Percentiles rank a stretch among this genome's conserved stretches.
Conservation (phyloP, 2,888 invertebrate species). For the Coronaproctus castanopsis region DNA sequence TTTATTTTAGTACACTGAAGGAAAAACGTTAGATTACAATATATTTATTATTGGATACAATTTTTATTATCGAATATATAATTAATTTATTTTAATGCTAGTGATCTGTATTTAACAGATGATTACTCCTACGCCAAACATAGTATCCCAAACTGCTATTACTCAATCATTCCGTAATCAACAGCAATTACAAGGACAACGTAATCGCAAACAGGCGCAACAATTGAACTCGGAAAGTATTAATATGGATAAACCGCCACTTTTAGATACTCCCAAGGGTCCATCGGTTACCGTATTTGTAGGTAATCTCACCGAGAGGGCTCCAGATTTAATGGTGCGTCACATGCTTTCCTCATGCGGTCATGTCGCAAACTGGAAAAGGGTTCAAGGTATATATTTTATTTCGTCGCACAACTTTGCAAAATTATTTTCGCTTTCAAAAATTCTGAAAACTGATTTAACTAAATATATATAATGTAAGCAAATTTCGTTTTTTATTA, state of each 20-base stretch:
- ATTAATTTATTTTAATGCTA: too few relatives aligned
- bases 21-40: too few relatives aligned
- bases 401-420: too few relatives aligned
- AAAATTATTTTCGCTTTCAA: too few relatives aligned
- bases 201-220: neutral
- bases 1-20: too few relatives aligned
- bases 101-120: too few relatives aligned
- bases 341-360: slow-evolving; percentile 85
- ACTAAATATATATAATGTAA: too few relatives aligned
- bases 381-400: slow-evolving; percentile 56
- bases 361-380: slow-evolving; percentile 86
- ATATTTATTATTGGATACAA: too few relatives aligned
- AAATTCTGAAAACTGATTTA: too few relatives aligned
- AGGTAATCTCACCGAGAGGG: slow-evolving; percentile 86
- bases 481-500: too few relatives aligned
- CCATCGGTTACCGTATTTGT: slow-evolving; percentile 94
- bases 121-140: slow-evolving; percentile 34
- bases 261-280: slow-evolving; percentile 30
- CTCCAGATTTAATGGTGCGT: slow-evolving; percentile 85
- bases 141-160: slow-evolving; percentile 17
- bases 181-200: too few relatives aligned
- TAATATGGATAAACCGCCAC: slow-evolving; percentile 19
- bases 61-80: too few relatives aligned
- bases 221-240: neutral
- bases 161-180: slow-evolving; percentile 7